phyloP scores from a whole-genome alignment of 2,797 vertebrate genomes.

The Stomatorhinus walkeri region DNA sequence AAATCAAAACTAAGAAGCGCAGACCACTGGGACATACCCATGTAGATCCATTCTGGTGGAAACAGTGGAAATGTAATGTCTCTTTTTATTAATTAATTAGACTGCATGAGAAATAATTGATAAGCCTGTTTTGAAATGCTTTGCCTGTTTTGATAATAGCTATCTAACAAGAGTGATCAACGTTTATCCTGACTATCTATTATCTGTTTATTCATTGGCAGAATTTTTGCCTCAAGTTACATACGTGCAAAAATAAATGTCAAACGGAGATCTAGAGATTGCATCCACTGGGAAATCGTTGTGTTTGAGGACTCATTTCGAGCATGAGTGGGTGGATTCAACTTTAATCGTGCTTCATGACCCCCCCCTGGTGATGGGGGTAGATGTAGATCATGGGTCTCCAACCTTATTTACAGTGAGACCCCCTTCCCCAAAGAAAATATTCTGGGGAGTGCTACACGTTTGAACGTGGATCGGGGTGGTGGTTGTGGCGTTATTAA shows the following conservation, averaged over 20 bases:
- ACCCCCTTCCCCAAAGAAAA: neutral
- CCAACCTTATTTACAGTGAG: neutral
- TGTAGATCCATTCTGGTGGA: neutral
- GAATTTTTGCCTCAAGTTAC: neutral
- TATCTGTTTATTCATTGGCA: neutral
- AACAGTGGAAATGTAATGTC: neutral
- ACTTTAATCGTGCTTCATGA: neutral
- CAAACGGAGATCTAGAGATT: neutral
- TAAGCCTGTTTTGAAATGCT: conserved; percentile 4
- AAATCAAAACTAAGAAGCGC: neutral
- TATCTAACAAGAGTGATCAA: neutral
- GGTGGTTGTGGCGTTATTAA: neutral
- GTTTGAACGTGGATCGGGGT: neutral
- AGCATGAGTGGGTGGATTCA: neutral
- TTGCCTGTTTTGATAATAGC: neutral
- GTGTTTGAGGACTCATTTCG: neutral
- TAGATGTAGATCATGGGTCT: neutral
- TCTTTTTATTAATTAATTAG: neutral
- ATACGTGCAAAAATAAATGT: neutral
- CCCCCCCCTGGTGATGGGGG: neutral
- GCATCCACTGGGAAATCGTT: neutral
- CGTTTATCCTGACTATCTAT: neutral
- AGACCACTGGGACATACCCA: neutral
- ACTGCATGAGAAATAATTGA: neutral
- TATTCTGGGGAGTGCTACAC: neutral